phyloP scores from a whole-genome alignment of 2,888 invertebrate genomes.

The Calliopum simillimum region DNA sequence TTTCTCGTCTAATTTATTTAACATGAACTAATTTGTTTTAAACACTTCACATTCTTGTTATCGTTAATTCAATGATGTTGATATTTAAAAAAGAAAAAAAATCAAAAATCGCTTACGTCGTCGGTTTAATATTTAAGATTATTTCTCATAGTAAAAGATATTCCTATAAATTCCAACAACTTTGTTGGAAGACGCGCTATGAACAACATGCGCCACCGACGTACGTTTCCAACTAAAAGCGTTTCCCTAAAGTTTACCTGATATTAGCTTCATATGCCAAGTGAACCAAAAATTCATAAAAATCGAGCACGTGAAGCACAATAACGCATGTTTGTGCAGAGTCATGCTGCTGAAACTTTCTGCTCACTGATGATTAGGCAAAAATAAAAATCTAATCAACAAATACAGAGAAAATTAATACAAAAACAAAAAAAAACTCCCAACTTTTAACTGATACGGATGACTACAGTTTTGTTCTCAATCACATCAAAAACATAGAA shows the following conservation, averaged over 20 bases:
- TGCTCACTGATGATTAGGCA: conserved; percentile 2
- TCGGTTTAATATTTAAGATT: too few relatives aligned
- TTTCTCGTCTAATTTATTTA: too few relatives aligned
- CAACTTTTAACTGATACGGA: too few relatives aligned
- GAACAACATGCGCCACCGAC: neutral
- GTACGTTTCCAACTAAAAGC: conserved; percentile 37
- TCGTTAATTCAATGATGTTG: too few relatives aligned
- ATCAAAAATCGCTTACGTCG: too few relatives aligned
- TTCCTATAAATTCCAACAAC: neutral
- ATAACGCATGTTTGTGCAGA: conserved; percentile 38
- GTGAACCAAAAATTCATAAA: conserved; percentile 29
- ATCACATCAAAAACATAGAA: too few relatives aligned
- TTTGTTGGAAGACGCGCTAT: neutral
- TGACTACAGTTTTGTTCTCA: too few relatives aligned
- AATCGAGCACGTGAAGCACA: conserved; percentile 20
- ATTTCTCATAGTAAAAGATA: too few relatives aligned
- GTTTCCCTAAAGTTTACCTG: conserved; percentile 29
- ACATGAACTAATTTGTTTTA: too few relatives aligned
- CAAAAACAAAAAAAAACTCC: too few relatives aligned
- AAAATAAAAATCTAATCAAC: conserved; percentile 22
- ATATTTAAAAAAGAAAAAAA: too few relatives aligned
- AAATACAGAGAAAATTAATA: conserved; percentile 10
- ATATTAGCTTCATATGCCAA: conserved; percentile 27
- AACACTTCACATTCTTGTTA: too few relatives aligned
- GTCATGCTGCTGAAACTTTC: conserved; percentile 35